Evolutionary conservation across 1,140 invertebrate genomes (phyloP).

Genomic region (Neoseiulus cucumeris): DNA sequence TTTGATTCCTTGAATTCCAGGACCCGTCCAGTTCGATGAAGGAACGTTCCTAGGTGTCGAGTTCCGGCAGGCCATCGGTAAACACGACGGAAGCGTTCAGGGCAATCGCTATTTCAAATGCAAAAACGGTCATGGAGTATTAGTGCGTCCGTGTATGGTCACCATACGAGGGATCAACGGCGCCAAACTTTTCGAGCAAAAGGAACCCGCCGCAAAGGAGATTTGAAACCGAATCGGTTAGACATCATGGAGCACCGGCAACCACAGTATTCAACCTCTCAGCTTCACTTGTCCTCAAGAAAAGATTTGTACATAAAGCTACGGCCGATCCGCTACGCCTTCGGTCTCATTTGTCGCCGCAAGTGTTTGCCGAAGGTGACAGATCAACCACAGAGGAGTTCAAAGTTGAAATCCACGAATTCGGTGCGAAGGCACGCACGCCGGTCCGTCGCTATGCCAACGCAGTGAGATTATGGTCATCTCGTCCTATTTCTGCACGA

Average conservation of each 20-base stretch:
- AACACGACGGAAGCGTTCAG: slow-evolving; percentile 33
- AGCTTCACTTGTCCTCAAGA: not conserved
- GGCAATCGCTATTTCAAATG: slow-evolving; percentile 33
- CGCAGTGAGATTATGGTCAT: too few relatives aligned
- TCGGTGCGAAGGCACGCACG: too few relatives aligned
- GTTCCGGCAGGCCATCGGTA: slow-evolving; percentile 30
- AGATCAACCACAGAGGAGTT: too few relatives aligned
- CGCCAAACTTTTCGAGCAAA: slow-evolving; percentile 27
- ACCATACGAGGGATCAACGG: slow-evolving; percentile 37
- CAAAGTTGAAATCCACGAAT: too few relatives aligned
- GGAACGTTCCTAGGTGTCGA: slow-evolving; percentile 36
- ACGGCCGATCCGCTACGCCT: too few relatives aligned
- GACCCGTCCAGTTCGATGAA: slow-evolving; percentile 34
- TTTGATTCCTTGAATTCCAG: slow-evolving; percentile 15
- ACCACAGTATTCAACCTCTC: not conserved
- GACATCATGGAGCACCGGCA: not conserved
- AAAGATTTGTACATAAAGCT: too few relatives aligned
- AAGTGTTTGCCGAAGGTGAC: too few relatives aligned
- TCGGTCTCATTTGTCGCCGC: too few relatives aligned
- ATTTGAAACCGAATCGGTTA: not conserved
- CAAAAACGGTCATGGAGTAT: slow-evolving; percentile 30
- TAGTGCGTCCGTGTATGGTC: slow-evolving; percentile 33
- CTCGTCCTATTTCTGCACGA: too few relatives aligned
- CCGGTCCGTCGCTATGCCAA: too few relatives aligned
- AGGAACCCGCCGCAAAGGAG: not conserved